Base-by-base conservation (phyloP, 1,140 invertebrate genomes). In the Penaeus chinensis region DNA sequence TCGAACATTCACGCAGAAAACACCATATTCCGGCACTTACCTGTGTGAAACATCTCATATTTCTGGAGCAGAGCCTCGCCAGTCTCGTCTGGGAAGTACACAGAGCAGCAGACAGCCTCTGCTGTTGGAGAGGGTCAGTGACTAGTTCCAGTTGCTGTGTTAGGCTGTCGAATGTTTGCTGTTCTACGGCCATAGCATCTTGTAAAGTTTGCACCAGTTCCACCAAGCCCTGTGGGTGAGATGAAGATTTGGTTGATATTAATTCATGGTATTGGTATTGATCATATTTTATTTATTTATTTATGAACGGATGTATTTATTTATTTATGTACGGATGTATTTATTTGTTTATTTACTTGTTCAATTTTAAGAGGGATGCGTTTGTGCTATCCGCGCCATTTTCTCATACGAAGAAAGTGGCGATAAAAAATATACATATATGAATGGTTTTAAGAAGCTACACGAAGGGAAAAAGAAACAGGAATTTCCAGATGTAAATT, bases 1-100 rank as follows among this genome's bases (percentile, higher is more conserved):
- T 32, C 71, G 42, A 76, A n/a, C 71, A 76, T n/a, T 27, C 71
- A 76, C 5, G 18, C 71, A 11, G 37, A 54, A 54, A 54, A 8
- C 54, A 32, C n/a, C 13, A 42, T 7, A 20, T 11, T n/a, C 2
- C 18, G 2, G 60, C 20, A 86, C 89, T 89, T 63, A 91, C 91
- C 91, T 91, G 91, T 66, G 90, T 90, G 66, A 91, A 91, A 80
- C 91, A 91, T 32, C 91, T 85, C 91, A 91, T 91, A 76, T 91
- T 91, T 37, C 91, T 91, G 24, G 91, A 89, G 54, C 90, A 91
- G 24, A 91, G 90, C 42, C 90, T 89, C 42, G 91, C 91, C 19
- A 91, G 87, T 2, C 91, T 82, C 19, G 90, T 90, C 80, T 91
- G 91, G 3, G 90, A 89, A 27, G 91, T 90, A 62, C 91, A 91